These are phyloP conservation scores for Otolemur garnettii DNA, from an alignment of 2,113 vertebrate genomes.

Conservation along the genomic window DNA sequence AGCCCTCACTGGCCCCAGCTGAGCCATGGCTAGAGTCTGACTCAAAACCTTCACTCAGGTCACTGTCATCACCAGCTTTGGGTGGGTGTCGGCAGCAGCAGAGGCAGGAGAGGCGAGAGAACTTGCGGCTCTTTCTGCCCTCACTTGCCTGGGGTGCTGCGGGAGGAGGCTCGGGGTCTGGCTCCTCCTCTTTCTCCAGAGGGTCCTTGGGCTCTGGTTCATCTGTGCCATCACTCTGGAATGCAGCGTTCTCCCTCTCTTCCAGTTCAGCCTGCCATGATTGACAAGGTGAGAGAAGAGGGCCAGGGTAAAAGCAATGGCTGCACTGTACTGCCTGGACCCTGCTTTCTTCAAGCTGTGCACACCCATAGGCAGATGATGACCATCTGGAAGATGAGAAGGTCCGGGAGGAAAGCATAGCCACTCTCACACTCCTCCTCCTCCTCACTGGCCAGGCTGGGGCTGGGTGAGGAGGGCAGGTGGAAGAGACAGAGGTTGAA, in stretches of 20 bases:
- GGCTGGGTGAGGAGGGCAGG: conserved; percentile 89
- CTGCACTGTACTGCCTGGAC: conserved; percentile 97
- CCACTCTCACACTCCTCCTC: conserved; percentile 93
- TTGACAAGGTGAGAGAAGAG: conserved; percentile 99
- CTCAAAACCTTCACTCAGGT: conserved; percentile 98
- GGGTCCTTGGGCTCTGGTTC: conserved; percentile 90
- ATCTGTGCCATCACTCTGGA: conserved; percentile 91
- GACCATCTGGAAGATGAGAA: conserved; percentile 97
- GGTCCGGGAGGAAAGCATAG: conserved; percentile 93
- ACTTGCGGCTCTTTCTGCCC: conserved; percentile 92
- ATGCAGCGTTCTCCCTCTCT: conserved; percentile 93
- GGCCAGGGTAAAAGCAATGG: conserved; percentile 97
- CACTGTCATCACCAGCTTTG: conserved; percentile 94
- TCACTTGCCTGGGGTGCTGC: conserved; percentile 38
- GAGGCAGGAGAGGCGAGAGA: conserved; percentile 92
- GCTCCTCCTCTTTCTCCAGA: conserved; percentile 84
- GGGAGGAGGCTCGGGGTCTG: conserved; percentile 72
- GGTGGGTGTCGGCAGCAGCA: conserved; percentile 92
- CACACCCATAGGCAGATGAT: conserved; percentile 97
- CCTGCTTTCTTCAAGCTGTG: conserved; percentile 98
- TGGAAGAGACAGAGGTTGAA: conserved; percentile 99
- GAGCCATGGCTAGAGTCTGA: conserved; percentile 90
- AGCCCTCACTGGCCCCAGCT: conserved; percentile 92
- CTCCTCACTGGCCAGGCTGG: conserved; percentile 91
- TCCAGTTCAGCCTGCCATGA: conserved; percentile 97